Evolutionary conservation across 1,140 invertebrate species (phyloP).

Genomic region (Zaprionus inermis): DNA sequence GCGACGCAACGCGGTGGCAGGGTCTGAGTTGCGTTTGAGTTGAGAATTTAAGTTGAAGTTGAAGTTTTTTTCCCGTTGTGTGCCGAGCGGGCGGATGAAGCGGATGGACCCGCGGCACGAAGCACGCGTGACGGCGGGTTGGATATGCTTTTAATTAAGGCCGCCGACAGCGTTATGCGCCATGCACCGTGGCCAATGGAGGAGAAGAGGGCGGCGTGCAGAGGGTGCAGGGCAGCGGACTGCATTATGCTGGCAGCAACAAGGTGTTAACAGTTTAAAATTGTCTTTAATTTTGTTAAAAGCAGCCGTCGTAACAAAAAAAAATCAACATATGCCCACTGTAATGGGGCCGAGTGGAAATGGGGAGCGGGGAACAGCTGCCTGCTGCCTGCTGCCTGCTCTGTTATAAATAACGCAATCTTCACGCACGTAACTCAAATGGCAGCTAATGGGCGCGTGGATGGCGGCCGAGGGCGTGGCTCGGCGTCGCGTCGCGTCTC

Average conservation of each 20-base stretch:
- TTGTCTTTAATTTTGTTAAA: slow-evolving; percentile 67
- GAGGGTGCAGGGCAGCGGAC: neutral
- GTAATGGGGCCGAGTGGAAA: neutral
- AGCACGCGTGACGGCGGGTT: neutral
- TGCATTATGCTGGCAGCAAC: slow-evolving; percentile 56
- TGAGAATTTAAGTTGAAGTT: slow-evolving; percentile 51
- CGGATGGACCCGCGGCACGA: slow-evolving; percentile 28
- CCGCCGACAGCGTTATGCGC: slow-evolving; percentile 58
- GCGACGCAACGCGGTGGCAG: neutral
- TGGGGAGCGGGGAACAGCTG: no score
- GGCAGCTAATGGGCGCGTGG: slow-evolving; percentile 46
- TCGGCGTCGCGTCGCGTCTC: slow-evolving; percentile 65
- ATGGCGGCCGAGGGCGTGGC: slow-evolving; percentile 11
- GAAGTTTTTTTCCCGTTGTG: slow-evolving; percentile 31
- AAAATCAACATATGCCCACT: slow-evolving; percentile 31
- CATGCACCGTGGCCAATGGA: slow-evolving; percentile 12
- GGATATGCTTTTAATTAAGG: slow-evolving; percentile 71
- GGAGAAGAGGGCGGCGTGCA: neutral
- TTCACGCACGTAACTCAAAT: slow-evolving; percentile 82
- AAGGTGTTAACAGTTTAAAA: slow-evolving; percentile 72
- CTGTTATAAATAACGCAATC: slow-evolving; percentile 79
- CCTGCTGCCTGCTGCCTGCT: slow-evolving; percentile 8
- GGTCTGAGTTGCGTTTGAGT: slow-evolving; percentile 48
- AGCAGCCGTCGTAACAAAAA: slow-evolving; percentile 50
- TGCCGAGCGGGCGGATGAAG: neutral